Evolutionary conservation across 2,888 invertebrate species (phyloP).

Genomic region (Plagodis dolabraria): DNA sequence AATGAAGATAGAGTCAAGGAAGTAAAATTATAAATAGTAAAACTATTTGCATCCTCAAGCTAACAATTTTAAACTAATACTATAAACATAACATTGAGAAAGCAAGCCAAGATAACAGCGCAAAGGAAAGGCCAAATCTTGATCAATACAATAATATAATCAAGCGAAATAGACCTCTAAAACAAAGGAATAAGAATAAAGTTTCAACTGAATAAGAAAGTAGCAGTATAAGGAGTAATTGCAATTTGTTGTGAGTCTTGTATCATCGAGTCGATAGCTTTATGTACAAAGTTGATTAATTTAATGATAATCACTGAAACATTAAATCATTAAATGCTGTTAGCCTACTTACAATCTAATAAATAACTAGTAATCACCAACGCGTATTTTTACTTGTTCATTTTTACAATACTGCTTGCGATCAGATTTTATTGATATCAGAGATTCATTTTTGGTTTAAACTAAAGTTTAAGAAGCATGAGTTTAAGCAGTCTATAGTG

Average conservation of each 20-base stretch:
- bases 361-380: slow-evolving; percentile 15
- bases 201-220: slow-evolving; percentile 31
- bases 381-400: slow-evolving; percentile 1
- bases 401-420: no score
- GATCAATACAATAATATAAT: slow-evolving; percentile 40
- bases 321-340: slow-evolving; percentile 58
- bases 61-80: slow-evolving; percentile 56
- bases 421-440: no score
- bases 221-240: slow-evolving; percentile 51
- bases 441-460: no score
- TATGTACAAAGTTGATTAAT: slow-evolving; percentile 65
- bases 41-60: slow-evolving; percentile 36
- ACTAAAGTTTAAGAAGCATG: no score
- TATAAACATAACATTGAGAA: slow-evolving; percentile 59
- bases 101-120: slow-evolving; percentile 51
- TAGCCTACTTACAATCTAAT: slow-evolving; percentile 17
- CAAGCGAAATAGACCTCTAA: slow-evolving; percentile 23
- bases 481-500: no score
- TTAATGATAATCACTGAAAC: slow-evolving; percentile 62
- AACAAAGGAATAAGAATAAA: slow-evolving; percentile 9
- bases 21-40: neutral
- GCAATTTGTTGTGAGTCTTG: slow-evolving; percentile 60
- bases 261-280: slow-evolving; percentile 58
- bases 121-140: slow-evolving; percentile 57
- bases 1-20: neutral